Evolutionary conservation across 2,888 invertebrate species (phyloP).

Genomic region (Eupelmus urozonus): DNA sequence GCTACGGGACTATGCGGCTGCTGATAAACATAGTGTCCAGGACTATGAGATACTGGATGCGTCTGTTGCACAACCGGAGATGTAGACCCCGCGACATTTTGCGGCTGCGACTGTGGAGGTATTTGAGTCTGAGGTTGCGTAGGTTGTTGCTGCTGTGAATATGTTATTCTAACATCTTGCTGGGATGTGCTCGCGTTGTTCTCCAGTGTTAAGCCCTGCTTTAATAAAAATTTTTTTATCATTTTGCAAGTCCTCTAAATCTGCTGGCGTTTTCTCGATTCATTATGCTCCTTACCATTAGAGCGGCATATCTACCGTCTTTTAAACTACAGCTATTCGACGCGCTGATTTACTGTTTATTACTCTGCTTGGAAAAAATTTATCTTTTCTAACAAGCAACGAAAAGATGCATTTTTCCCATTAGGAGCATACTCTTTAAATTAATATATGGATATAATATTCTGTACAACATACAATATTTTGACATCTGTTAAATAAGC

Average conservation of each 20-base stretch:
- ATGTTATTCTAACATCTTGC: conserved; percentile 75
- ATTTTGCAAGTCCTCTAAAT: background rate
- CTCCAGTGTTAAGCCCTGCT: conserved; percentile 81
- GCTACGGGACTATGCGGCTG: conserved; percentile 74
- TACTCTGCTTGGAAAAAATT: conserved; percentile 12
- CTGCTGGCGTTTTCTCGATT: background rate
- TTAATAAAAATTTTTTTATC: conserved; percentile 61
- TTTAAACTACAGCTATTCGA: background rate
- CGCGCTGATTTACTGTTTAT: background rate
- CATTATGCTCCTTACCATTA: conserved; percentile 9
- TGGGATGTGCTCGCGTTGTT: conserved; percentile 83
- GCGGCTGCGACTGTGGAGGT: conserved; percentile 75
- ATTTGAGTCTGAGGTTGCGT: conserved; percentile 67
- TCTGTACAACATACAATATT: conserved; percentile 21
- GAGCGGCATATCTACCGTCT: conserved; percentile 1
- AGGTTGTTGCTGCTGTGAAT: conserved; percentile 74
- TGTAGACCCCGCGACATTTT: conserved; percentile 67
- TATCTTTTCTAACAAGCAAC: conserved; percentile 3
- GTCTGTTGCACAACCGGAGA: conserved; percentile 65
- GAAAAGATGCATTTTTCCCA: conserved; percentile 1
- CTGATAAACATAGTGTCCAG: conserved; percentile 73
- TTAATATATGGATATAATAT: background rate
- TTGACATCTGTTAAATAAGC: conserved; percentile 10
- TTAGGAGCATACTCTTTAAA: background rate
- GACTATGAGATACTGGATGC: conserved; percentile 67